phyloP scores from a whole-genome alignment of 2,797 vertebrate species.

The Tympanoctomys barrerae region DNA sequence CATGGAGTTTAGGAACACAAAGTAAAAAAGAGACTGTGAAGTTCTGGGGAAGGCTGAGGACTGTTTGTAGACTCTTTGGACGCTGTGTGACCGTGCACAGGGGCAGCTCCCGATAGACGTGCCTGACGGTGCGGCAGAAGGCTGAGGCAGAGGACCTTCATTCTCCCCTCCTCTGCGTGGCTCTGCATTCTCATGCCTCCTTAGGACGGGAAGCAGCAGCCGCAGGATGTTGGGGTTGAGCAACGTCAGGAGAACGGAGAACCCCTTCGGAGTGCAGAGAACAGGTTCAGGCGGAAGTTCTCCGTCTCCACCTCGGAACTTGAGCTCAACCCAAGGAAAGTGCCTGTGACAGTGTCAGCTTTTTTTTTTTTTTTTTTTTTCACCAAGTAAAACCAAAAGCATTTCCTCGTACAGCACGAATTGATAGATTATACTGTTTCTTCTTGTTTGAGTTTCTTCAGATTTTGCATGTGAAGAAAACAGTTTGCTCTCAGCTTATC shows the following conservation, averaged over 20 bases:
- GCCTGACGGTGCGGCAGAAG: not conserved
- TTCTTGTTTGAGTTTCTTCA: too few species aligned
- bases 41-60: not conserved
- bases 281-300: too few species aligned
- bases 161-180: not conserved
- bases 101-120: not conserved
- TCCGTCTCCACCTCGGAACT: too few species aligned
- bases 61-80: not conserved
- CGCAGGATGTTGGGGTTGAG: not conserved
- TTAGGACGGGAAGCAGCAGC: not conserved
- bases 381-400: too few species aligned
- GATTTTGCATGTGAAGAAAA: too few species aligned
- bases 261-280: too few species aligned
- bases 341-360: too few species aligned
- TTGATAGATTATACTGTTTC: too few species aligned
- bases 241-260: not conserved
- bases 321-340: too few species aligned
- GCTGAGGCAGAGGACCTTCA: not conserved
- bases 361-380: too few species aligned
- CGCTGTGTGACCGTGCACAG: not conserved
- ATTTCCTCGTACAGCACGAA: too few species aligned
- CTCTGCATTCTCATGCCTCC: not conserved
- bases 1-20: not conserved
- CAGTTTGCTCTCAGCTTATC: too few species aligned
- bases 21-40: not conserved